A percentile compares a stretch with the other conserved stretches of the same genome.
These are phyloP conservation scores for Bibio marci DNA, from an alignment of 2,888 invertebrate species.

Conservation along the genomic window DNA sequence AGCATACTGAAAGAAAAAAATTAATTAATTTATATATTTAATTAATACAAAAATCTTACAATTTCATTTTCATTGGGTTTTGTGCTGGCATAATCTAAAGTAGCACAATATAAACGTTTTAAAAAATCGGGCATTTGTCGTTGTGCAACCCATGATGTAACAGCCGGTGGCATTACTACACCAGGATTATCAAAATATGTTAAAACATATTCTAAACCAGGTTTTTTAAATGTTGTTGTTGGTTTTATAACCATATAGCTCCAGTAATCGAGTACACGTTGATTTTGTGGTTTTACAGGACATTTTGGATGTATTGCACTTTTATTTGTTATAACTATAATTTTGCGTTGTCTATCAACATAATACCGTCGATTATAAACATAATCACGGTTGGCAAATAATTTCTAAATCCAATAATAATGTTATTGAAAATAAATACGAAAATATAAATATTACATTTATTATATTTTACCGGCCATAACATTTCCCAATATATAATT, in stretches of 20 bases:
- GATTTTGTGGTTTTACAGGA: slow-evolving; percentile 47
- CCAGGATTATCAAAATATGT: slow-evolving; percentile 84
- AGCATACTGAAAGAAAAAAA: slow-evolving; percentile 1
- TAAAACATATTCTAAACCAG: slow-evolving; percentile 62
- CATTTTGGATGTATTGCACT: slow-evolving; percentile 51
- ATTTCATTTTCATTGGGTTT: slow-evolving; percentile 5
- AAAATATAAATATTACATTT: background rate
- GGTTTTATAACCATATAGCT: slow-evolving; percentile 74
- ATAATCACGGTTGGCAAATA: slow-evolving; percentile 76
- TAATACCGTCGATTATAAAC: slow-evolving; percentile 58
- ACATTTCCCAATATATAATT: slow-evolving; percentile 75
- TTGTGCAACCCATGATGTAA: slow-evolving; percentile 58
- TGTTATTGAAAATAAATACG: slow-evolving; percentile 2
- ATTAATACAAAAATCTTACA: background rate
- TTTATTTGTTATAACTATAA: slow-evolving; percentile 47
- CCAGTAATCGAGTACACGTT: slow-evolving; percentile 66
- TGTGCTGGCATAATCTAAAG: slow-evolving; percentile 38
- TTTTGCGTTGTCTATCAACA: slow-evolving; percentile 36
- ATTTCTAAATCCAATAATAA: slow-evolving; percentile 36
- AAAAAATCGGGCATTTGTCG: slow-evolving; percentile 64
- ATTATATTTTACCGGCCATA: slow-evolving; percentile 50
- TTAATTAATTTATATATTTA: background rate
- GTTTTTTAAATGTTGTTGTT: slow-evolving; percentile 21
- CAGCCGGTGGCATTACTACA: slow-evolving; percentile 48
- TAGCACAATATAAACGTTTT: slow-evolving; percentile 48